phyloP scores from a whole-genome alignment of 1,140 invertebrate species.

The Eumaeus atala region DNA sequence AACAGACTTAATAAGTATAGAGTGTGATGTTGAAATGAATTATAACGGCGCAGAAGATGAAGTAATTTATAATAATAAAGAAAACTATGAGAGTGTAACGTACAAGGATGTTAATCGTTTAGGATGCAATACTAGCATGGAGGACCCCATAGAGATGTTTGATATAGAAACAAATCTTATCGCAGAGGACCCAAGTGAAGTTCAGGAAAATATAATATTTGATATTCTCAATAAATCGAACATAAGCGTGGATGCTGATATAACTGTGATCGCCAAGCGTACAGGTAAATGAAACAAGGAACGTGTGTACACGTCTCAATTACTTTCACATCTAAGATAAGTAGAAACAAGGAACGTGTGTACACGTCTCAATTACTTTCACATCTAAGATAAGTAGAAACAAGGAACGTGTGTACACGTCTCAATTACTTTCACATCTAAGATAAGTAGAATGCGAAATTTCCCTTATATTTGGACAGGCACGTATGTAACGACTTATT shows the following conservation, averaged over 20 bases:
- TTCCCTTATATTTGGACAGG: no score
- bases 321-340: no score
- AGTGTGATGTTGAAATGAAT: neutral
- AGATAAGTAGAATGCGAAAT: no score
- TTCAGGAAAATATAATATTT: neutral
- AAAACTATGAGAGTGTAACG: neutral
- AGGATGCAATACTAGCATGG: neutral
- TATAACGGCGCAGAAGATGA: neutral
- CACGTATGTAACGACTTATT: no score
- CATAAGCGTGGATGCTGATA: conserved; percentile 34
- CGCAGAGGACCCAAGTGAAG: neutral
- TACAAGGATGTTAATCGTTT: neutral
- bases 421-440: neutral
- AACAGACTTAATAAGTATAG: neutral
- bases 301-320: neutral
- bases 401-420: no score
- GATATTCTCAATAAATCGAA: conserved; percentile 27
- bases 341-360: no score
- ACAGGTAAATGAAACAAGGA: conserved; percentile 23
- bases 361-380: neutral
- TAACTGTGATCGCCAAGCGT: conserved; percentile 20
- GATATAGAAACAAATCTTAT: neutral
- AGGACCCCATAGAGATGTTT: neutral
- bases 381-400: no score
- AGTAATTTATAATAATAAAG: neutral